Evolutionary conservation across 1,140 invertebrate species (phyloP).

Genomic region (Drosophila nikananu): DNA sequence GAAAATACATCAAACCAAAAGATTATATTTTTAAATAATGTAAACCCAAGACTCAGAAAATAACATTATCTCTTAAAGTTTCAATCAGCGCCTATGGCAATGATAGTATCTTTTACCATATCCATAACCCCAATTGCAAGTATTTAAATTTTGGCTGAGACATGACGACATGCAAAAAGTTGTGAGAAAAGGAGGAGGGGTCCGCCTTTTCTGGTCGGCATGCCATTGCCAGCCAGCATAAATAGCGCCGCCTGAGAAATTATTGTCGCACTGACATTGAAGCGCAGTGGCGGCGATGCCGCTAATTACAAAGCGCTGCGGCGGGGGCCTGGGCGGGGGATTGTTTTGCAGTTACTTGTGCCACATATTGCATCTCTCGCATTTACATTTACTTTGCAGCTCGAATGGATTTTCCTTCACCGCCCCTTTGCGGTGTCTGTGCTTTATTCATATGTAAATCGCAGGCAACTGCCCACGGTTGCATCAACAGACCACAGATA

Average conservation of each 20-base stretch:
- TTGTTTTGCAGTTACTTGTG: conserved; percentile 73
- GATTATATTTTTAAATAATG: too few species aligned
- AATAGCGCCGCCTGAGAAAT: conserved; percentile 71
- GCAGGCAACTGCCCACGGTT: conserved; percentile 48
- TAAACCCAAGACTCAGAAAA: background rate
- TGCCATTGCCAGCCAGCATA: conserved; percentile 41
- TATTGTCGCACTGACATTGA: conserved; percentile 81
- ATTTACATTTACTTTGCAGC: conserved; percentile 55
- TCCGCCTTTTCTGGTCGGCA: conserved; percentile 1
- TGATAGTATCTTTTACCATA: conserved; percentile 8
- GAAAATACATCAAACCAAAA: too few species aligned
- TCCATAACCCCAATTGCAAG: conserved; percentile 41
- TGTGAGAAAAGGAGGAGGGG: conserved; percentile 1
- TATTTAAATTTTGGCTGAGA: conserved; percentile 42
- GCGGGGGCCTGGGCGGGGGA: background rate
- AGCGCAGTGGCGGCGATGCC: conserved; percentile 50
- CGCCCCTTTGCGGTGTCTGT: conserved; percentile 12
- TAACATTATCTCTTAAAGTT: background rate
- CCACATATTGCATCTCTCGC: conserved; percentile 72
- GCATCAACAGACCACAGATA: conserved; percentile 30
- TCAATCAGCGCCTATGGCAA: background rate
- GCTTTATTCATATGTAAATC: conserved; percentile 50
- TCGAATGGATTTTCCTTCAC: conserved; percentile 27
- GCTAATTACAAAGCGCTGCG: conserved; percentile 66
- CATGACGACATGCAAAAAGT: conserved; percentile 12